phyloP scores from a whole-genome alignment of 2,888 invertebrate species.

The Yponomeuta cagnagella region DNA sequence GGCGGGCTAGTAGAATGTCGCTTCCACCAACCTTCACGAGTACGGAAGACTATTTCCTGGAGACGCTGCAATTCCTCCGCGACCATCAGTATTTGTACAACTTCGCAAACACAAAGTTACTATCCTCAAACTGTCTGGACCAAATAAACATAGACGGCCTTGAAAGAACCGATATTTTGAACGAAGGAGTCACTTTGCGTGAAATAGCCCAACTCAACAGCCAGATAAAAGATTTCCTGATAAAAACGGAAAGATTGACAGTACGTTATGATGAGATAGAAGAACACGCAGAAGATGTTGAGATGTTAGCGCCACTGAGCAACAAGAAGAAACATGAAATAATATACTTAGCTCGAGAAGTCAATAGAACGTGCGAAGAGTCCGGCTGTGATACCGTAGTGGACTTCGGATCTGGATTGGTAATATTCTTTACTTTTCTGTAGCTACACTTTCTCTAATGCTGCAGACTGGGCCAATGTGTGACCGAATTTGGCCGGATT shows the following conservation, averaged over 20 bases:
- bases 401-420: conserved; percentile 85
- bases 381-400: conserved; percentile 72
- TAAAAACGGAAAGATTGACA: conserved; percentile 33
- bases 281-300: conserved; percentile 20
- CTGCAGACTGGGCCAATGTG: too few species aligned
- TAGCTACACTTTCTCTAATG: too few species aligned
- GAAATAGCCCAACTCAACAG: conserved; percentile 21
- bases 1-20: conserved; percentile 34
- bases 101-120: conserved; percentile 79
- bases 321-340: conserved; percentile 85
- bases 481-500: too few species aligned
- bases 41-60: conserved; percentile 70
- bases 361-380: conserved; percentile 65
- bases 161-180: conserved; percentile 32
- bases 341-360: conserved; percentile 72
- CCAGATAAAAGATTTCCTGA: conserved; percentile 36
- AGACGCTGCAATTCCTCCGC: conserved; percentile 73
- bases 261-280: conserved; percentile 30
- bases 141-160: conserved; percentile 61
- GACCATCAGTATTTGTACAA: conserved; percentile 79
- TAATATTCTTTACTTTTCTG: conserved; percentile 43
- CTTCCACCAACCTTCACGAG: conserved; percentile 39
- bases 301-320: conserved; percentile 58
- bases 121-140: conserved; percentile 71
- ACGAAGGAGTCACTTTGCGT: conserved; percentile 30